These are phyloP conservation scores for Ariolimax columbianus DNA, from an alignment of 2,888 invertebrate species.

Conservation along the genomic window DNA sequence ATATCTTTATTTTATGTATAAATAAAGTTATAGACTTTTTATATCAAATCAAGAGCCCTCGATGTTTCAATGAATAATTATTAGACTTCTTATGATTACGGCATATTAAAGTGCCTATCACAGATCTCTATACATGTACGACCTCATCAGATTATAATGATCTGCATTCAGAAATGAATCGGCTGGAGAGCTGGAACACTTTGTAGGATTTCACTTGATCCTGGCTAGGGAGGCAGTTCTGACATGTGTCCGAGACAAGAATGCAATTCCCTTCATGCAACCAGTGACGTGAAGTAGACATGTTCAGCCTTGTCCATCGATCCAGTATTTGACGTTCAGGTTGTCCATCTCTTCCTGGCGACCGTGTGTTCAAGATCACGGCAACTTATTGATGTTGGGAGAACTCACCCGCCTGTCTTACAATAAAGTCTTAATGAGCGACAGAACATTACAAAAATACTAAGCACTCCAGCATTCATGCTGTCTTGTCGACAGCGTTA, in stretches of 20 bases:
- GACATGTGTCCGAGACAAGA: background rate
- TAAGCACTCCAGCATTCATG: background rate
- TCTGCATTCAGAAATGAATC: conserved; percentile 6
- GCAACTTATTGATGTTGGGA: background rate
- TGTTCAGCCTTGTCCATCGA: background rate
- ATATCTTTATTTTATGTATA: too few species aligned
- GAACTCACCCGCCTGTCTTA: background rate
- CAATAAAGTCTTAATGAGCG: background rate
- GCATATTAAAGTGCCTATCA: background rate
- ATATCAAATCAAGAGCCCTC: background rate
- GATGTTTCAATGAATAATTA: conserved; percentile 4
- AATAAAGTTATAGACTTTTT: too few species aligned
- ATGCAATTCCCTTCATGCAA: background rate
- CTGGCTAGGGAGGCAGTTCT: background rate
- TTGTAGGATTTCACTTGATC: background rate
- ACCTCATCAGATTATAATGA: background rate
- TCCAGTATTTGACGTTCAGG: background rate
- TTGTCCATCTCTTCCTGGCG: background rate
- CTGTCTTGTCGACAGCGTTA: background rate
- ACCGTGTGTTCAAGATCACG: background rate
- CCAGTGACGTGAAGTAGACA: background rate
- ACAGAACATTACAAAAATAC: background rate
- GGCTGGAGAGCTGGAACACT: background rate
- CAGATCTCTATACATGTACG: background rate
- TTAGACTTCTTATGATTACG: background rate